Conservation (phyloP, 2,888 invertebrate genomes). For the Diplazon laetatorius region DNA sequence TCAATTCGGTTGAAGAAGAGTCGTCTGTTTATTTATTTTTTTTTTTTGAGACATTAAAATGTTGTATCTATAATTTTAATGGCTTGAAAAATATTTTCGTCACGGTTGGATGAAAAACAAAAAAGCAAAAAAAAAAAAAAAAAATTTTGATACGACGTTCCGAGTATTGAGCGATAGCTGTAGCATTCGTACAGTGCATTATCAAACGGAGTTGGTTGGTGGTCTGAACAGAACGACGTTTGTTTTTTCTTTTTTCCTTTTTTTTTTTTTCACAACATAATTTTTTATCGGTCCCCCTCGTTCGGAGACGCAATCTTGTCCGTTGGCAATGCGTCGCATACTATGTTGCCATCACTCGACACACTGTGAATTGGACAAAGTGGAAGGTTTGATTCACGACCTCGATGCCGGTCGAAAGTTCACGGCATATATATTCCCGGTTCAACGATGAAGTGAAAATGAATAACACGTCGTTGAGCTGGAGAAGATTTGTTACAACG, state of each 20-base stretch:
- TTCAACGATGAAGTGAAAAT: constrained; percentile 11
- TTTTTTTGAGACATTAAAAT: too few relatives aligned
- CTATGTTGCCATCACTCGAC: constrained; percentile 38
- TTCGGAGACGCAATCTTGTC: constrained; percentile 30
- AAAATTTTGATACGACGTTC: neutral
- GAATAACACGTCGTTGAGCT: constrained; percentile 28
- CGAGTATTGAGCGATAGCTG: neutral
- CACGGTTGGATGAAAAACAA: too few relatives aligned
- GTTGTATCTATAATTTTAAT: too few relatives aligned
- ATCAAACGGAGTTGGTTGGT: too few relatives aligned
- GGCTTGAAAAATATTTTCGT: too few relatives aligned
- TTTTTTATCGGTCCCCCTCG: constrained; percentile 28
- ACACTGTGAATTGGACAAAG: constrained; percentile 48
- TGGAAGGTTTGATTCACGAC: constrained; percentile 38
- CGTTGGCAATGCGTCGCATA: constrained; percentile 25
- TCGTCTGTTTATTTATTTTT: too few relatives aligned
- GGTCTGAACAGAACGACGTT: neutral
- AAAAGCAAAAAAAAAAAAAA: too few relatives aligned
- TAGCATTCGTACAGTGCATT: too few relatives aligned
- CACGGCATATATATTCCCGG: constrained; percentile 26
- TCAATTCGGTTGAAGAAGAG: too few relatives aligned
- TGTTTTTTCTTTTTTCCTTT: too few relatives aligned
- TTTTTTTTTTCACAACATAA: too few relatives aligned
- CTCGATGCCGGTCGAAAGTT: constrained; percentile 51
- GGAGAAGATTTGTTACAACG: neutral